A percentile compares a stretch with the other conserved stretches of the same genome.
Evolutionary conservation across 2,797 vertebrate species (phyloP).

Genomic region (Gallirallus australis): DNA sequence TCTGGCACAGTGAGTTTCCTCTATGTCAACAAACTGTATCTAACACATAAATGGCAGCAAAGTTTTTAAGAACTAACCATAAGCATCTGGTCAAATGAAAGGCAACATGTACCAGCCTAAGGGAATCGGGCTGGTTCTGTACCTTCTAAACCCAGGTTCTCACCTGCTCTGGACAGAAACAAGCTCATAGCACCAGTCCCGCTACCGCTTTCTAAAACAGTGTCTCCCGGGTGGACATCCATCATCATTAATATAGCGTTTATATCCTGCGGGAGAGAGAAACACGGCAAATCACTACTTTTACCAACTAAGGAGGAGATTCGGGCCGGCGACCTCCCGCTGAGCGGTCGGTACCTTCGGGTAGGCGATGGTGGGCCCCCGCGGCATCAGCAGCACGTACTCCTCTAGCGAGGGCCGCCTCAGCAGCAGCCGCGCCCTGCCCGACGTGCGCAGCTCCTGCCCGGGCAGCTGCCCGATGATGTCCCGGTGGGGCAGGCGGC

Average conservation of each 20-base stretch:
- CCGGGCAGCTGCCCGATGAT: conserved; percentile 82
- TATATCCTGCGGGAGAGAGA: conserved; percentile 78
- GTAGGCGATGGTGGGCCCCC: conserved; percentile 86
- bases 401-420: conserved; percentile 88
- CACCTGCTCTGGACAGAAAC: conserved; percentile 93
- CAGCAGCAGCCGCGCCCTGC: conserved; percentile 76
- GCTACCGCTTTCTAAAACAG: conserved; percentile 89
- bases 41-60: rapidly evolving
- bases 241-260: conserved; percentile 84
- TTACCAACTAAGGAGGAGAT: rapidly evolving
- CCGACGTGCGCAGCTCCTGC: conserved; percentile 67
- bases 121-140: rapidly evolving
- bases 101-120: rapidly evolving
- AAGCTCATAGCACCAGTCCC: conserved; percentile 91
- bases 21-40: background rate
- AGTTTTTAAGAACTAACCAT: background rate
- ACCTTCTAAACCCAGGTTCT: background rate
- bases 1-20: background rate
- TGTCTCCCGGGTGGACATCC: conserved; percentile 88
- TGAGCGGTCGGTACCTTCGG: conserved; percentile 83
- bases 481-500: conserved; percentile 76
- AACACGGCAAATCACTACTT: rapidly evolving
- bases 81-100: background rate
- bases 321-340: rapidly evolving
- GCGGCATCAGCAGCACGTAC: conserved; percentile 87